These are phyloP conservation scores for Xenopus tropicalis DNA, from an alignment of 2,113 vertebrate genomes.

Conservation along the genomic window UCB_Xtro_10.0 CM004447.2:121252001-121252500, in stretches of 20 bases:
- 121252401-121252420: constrained; percentile 64
- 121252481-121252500: constrained; percentile 70
- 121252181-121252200: not conserved
- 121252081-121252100: not conserved
- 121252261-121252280: not conserved
- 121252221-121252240: not conserved
- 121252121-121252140: not conserved
- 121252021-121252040: too few species aligned
- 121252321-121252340: constrained; percentile 59
- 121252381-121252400: constrained; percentile 64
- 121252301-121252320: constrained; percentile 46
- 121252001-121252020: too few species aligned
- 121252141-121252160: not conserved
- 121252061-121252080: too few species aligned
- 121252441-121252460: constrained; percentile 64
- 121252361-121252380: constrained; percentile 65
- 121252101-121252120: not conserved
- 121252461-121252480: constrained; percentile 69
- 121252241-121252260: not conserved
- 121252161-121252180: not conserved
- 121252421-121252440: constrained; percentile 60
- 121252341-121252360: constrained; percentile 63
- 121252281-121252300: constrained; percentile 47
- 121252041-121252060: too few species aligned
- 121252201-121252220: not conserved